Evolutionary conservation across 2,888 invertebrate species (phyloP), one percentile per base, ranked within the genome.

Genomic region (Galerucella calmariensis): DNA sequence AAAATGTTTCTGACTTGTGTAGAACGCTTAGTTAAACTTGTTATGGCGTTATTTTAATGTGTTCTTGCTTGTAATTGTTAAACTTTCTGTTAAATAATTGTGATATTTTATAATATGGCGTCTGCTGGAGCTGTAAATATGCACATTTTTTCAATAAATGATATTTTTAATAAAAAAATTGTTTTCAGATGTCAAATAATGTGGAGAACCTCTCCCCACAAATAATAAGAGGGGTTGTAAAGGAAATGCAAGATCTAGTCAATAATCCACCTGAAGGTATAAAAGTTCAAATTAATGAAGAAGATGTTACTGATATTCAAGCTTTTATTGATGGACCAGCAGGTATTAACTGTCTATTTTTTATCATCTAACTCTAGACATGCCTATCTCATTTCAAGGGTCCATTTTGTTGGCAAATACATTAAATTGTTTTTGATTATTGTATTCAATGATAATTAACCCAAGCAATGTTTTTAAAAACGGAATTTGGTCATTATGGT

Each of bases 181-280:
- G 67, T 86, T 88, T 48, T 79, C 85, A 93, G 92, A 94, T 95
- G 91, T 95, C 95, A 69, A 87, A 86, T 82, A 96, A 96, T 89
- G 94, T 96, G 82, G 98, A 98, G 90, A 98, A 98, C 89, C 90
- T 97, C 83, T 96, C 97, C 77, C 97, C 98, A 78, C 97, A 97
- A 90, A 95, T 94, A 78, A 94, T 97, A 75, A 90, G 96, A 78
- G 92, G 94, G 84, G 94, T 98, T 80, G 92, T 94, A 80, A 95
- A 94, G 85, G 97, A 98, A 89, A 91, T 98, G 90, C 94, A 94
- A 83, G 94, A 94, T 81, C 90, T 98, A 84, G 92, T 92, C 75
- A 91, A 92, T 79, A 91, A 92, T 83, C 95, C 97, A 79, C 95
- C 96, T 72, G 96, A 98, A 89, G 98, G 97, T 79, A 94, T 98